Conservation (phyloP, 2,113 vertebrate genomes). For the Alosa alosa region DNA sequence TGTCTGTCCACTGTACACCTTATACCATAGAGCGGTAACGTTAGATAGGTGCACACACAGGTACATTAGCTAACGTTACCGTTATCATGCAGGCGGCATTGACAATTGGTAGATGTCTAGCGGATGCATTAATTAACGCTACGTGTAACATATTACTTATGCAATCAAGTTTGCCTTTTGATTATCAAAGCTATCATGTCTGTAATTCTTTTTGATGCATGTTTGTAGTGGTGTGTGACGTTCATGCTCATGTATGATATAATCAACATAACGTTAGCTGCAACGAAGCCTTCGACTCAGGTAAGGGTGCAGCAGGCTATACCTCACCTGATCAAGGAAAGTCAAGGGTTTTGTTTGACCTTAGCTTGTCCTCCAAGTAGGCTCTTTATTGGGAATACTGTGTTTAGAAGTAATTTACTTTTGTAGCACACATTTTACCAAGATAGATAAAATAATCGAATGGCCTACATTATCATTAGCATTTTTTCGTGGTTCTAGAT, state of each 20-base stretch:
- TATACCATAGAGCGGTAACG: not conserved
- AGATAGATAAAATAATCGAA: not conserved
- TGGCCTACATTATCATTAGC: not conserved
- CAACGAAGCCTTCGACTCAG: not conserved
- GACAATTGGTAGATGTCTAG: not conserved
- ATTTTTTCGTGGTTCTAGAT: not conserved
- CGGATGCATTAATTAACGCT: not conserved
- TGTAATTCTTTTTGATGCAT: not conserved
- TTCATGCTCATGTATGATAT: not conserved
- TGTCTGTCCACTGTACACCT: not conserved
- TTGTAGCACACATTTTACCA: not conserved
- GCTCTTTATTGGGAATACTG: not conserved
- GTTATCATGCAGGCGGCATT: not conserved
- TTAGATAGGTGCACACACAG: not conserved
- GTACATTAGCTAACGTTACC: not conserved
- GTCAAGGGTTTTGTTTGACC: conserved; percentile 48
- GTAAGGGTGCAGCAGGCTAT: conserved; percentile 1
- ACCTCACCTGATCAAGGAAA: conserved; percentile 1
- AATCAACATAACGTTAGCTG: not conserved
- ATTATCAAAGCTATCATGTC: not conserved
- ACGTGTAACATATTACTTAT: not conserved
- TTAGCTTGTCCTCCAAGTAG: conserved; percentile 44
- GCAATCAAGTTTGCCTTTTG: not conserved
- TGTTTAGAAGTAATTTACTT: not conserved
- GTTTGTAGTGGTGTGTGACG: not conserved